phyloP scores from a whole-genome alignment of 2,113 vertebrate genomes.

The Conger conger region DNA sequence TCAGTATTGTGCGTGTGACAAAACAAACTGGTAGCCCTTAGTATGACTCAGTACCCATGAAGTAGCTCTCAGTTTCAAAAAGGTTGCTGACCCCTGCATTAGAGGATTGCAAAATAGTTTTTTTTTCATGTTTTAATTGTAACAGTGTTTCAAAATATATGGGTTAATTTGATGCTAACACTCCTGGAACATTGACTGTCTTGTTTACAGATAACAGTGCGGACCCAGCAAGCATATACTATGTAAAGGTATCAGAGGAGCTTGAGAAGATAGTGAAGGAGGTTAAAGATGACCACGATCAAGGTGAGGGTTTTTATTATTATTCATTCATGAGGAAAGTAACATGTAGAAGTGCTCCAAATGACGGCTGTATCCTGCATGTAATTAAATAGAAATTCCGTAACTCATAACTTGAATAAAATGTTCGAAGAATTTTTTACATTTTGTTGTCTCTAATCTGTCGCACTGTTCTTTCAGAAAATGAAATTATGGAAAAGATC shows the following conservation, averaged over 20 bases:
- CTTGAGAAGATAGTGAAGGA: conserved; percentile 70
- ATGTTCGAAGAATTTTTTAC: neutral
- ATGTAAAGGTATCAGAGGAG: conserved; percentile 72
- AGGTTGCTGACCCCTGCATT: too few relatives aligned
- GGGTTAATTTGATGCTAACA: neutral
- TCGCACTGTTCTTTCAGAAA: conserved; percentile 52
- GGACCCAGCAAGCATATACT: conserved; percentile 60
- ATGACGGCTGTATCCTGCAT: too few relatives aligned
- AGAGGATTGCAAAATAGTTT: neutral
- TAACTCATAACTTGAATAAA: too few relatives aligned
- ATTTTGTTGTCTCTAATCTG: neutral
- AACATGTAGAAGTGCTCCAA: too few relatives aligned
- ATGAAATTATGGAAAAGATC: conserved; percentile 72
- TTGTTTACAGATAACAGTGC: conserved; percentile 41
- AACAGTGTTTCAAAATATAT: neutral
- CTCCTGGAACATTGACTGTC: neutral
- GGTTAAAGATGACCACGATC: conserved; percentile 54
- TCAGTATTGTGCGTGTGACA: too few relatives aligned
- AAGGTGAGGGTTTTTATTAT: conserved; percentile 7
- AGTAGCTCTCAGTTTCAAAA: too few relatives aligned
- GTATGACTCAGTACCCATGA: too few relatives aligned
- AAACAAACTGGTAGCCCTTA: too few relatives aligned
- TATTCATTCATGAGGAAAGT: too few relatives aligned
- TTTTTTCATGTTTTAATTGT: neutral
- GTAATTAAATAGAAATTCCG: too few relatives aligned